Evolutionary conservation across 2,888 invertebrate genomes (phyloP), one percentile per base, ranked within the genome.

Genomic region (Teinopalpus imperialis): DNA sequence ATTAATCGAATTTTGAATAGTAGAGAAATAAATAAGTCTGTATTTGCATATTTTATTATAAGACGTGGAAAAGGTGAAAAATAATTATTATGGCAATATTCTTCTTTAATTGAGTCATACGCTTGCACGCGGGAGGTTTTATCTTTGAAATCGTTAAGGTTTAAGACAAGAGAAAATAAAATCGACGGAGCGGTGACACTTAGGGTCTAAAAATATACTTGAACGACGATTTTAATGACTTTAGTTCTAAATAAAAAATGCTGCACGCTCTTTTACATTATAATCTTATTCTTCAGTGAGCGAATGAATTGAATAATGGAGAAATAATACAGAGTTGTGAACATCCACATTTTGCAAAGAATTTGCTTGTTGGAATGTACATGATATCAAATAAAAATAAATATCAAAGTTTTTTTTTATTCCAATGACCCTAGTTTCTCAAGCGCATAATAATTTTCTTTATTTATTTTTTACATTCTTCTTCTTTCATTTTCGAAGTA

Each of bases 321-420:
- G 68, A 68, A 66, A 68, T 75, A 74, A 74, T 66, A 59, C 66
- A 59, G 36, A 59, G 48, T 48, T 65, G 57, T 53, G n/a, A n/a
- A n/a, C n/a, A n/a, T n/a, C n/a, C n/a, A n/a, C n/a, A n/a, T n/a
- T n/a, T n/a, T n/a, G n/a, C n/a, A n/a, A n/a, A n/a, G n/a, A n/a
- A n/a, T n/a, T n/a, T n/a, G n/a, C n/a, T n/a, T n/a, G n/a, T n/a
- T n/a, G n/a, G n/a, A n/a, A n/a, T n/a, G n/a, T n/a, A n/a, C n/a
- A n/a, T n/a, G n/a, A n/a, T n/a, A n/a, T n/a, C n/a, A n/a, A n/a
- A n/a, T n/a, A n/a, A n/a, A n/a, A n/a, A n/a, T n/a, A n/a, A n/a
- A n/a, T n/a, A n/a, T n/a, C n/a, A n/a, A n/a, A n/a, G n/a, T n/a
- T n/a, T n/a, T n/a, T n/a, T n/a, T n/a, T n/a, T n/a, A n/a, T n/a